These are phyloP conservation scores for Parapristionchus giblindavisi DNA, from an alignment of 2,888 invertebrate genomes.

Conservation along the genomic window DNA sequence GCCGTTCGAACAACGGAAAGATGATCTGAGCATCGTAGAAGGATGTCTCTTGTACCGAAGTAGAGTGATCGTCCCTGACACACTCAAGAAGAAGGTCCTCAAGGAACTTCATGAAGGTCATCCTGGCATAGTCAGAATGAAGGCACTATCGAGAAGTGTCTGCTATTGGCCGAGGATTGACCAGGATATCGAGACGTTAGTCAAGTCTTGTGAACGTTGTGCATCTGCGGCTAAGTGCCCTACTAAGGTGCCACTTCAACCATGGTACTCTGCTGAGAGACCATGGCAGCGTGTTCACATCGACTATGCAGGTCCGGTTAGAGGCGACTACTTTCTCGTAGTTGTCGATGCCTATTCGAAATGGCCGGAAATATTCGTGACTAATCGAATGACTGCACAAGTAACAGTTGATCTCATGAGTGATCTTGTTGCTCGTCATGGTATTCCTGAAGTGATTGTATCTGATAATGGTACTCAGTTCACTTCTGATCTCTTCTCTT, in stretches of 20 bases:
- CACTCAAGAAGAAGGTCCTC: slow-evolving; percentile 47
- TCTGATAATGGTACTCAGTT: slow-evolving; percentile 68
- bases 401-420: slow-evolving; percentile 5
- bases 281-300: slow-evolving; percentile 71
- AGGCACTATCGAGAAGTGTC: slow-evolving; percentile 56
- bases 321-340: slow-evolving; percentile 66
- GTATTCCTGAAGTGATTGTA: slow-evolving; percentile 63
- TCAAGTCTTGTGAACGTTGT: slow-evolving; percentile 53
- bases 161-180: slow-evolving; percentile 65
- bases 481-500: slow-evolving; percentile 53
- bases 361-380: slow-evolving; percentile 69
- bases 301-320: slow-evolving; percentile 71
- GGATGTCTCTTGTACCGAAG: slow-evolving; percentile 46
- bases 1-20: neutral
- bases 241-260: slow-evolving; percentile 49
- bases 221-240: slow-evolving; percentile 47
- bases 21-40: neutral
- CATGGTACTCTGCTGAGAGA: slow-evolving; percentile 61
- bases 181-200: slow-evolving; percentile 46
- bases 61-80: slow-evolving; percentile 60
- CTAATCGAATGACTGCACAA: neutral
- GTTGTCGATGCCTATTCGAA: slow-evolving; percentile 71
- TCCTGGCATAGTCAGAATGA: slow-evolving; percentile 61
- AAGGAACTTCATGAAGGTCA: slow-evolving; percentile 60
- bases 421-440: slow-evolving; percentile 35